Evolutionary conservation across 2,797 vertebrate genomes (phyloP).

Genomic region (Sebastes dallii): DNA sequence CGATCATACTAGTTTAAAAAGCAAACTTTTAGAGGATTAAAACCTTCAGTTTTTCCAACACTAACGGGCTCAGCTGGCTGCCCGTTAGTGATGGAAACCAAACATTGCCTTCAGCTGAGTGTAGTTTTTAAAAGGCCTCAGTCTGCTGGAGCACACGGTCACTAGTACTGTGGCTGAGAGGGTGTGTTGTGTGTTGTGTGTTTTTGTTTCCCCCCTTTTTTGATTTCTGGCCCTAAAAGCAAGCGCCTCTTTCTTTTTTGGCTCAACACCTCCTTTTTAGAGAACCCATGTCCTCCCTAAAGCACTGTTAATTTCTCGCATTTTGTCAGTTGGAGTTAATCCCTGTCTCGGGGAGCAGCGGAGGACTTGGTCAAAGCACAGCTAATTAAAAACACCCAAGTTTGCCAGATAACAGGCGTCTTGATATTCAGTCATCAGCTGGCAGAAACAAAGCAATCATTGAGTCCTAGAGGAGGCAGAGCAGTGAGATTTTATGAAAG

Average conservation of each 20-base stretch:
- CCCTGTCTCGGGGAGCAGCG: constrained; percentile 1
- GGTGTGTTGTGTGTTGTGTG: not conserved
- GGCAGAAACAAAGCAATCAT: constrained; percentile 8
- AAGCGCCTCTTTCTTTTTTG: not conserved
- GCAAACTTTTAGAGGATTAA: not conserved
- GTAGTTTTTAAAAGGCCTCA: constrained; percentile 28
- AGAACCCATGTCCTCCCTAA: not conserved
- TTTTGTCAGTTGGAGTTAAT: constrained; percentile 13
- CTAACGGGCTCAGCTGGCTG: constrained; percentile 28
- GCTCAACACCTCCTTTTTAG: not conserved
- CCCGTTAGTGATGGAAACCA: not conserved
- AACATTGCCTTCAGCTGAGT: constrained; percentile 16
- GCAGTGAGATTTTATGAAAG: not conserved
- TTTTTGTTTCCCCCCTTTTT: not conserved
- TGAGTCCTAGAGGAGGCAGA: not conserved
- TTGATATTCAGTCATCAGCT: constrained; percentile 11
- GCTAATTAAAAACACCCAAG: constrained; percentile 27
- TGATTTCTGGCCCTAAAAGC: not conserved
- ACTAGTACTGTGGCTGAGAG: not conserved
- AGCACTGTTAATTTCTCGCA: not conserved
- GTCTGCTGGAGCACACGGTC: not conserved
- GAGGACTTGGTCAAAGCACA: constrained; percentile 7
- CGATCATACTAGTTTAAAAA: not conserved
- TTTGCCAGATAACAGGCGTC: constrained; percentile 9
- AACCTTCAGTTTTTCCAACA: not conserved